A percentile compares a stretch with the other conserved stretches of the same genome.
Conservation (phyloP, 1,140 invertebrate genomes). For the Aphis gossypii region DNA sequence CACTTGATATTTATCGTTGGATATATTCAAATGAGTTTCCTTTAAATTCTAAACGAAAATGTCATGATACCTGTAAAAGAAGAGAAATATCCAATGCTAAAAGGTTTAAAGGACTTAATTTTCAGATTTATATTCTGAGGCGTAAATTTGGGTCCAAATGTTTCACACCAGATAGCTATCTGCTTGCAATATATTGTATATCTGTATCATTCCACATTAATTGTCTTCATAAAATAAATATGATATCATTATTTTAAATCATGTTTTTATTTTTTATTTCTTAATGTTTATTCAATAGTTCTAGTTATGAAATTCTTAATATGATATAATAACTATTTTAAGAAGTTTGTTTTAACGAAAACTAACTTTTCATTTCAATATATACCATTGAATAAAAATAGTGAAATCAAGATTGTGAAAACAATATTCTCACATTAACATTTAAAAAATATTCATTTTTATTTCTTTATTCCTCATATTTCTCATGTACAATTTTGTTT, state of each 20-base stretch:
- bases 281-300: neutral
- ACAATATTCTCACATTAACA: neutral
- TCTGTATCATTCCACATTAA: neutral
- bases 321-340: neutral
- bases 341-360: neutral
- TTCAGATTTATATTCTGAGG: slow-evolving; percentile 22
- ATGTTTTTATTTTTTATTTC: neutral
- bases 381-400: neutral
- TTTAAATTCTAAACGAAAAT: slow-evolving; percentile 14
- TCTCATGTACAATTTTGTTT: neutral
- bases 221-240: neutral
- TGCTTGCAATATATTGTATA: neutral
- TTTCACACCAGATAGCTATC: neutral
- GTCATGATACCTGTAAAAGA: neutral
- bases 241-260: neutral
- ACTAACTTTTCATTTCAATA: neutral
- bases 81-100: neutral
- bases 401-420: neutral
- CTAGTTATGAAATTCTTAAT: neutral
- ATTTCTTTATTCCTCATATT: neutral
- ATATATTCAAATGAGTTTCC: slow-evolving; percentile 11
- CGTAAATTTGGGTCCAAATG: neutral
- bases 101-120: slow-evolving; percentile 37
- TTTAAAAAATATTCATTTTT: neutral
- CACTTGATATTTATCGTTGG: slow-evolving; percentile 26